Evolutionary conservation across 1,140 invertebrate genomes (phyloP), one percentile per base, ranked within the genome.

Genomic region (Hycleus cichorii): DNA sequence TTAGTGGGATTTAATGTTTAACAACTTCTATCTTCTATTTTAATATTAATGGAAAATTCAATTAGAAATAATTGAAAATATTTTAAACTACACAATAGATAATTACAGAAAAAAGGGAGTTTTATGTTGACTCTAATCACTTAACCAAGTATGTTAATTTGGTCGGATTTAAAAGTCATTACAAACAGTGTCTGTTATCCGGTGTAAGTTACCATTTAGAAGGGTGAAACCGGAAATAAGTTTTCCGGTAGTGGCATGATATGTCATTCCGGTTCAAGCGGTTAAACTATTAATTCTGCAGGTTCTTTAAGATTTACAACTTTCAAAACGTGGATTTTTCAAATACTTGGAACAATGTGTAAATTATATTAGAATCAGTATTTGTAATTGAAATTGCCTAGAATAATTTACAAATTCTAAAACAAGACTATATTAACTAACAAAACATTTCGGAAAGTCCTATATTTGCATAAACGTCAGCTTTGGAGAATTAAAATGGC

Each of bases 121-220:
- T 1, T 4, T 5, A 32, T 4, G 4, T 4, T 32, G 27, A 32
- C 7, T 39, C 49, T 58, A 51, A 51, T 58, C 57, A 58, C 49
- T 58, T 58, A 51, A 58, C 57, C 52, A 58, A 58, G 47, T 58
- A 58, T 58, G 57, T 49, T 58, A 58, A 58, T 58, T 52, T 52
- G 44, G 51, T 49, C 52, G 57, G 57, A 52, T 58, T 58, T 58
- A 58, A 58, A 49, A 58, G 57, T 58, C 49, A 49, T 51, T 47
- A 44, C 52, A 49, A 49, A 4, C 7, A 58, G 49, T 58, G 47
- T 44, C 57, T 52, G 48, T 46, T 58, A 52, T 52, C 57, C 57
- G 49, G 40, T 58, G 47, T 49, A 52, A 58, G 57, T 32, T 58
- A 47, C 49, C 57, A 49, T 45, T 58, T 42, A 43, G 52, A 32